Base-by-base conservation (phyloP, 2,797 vertebrate species). In the Molossus molossus region DNA sequence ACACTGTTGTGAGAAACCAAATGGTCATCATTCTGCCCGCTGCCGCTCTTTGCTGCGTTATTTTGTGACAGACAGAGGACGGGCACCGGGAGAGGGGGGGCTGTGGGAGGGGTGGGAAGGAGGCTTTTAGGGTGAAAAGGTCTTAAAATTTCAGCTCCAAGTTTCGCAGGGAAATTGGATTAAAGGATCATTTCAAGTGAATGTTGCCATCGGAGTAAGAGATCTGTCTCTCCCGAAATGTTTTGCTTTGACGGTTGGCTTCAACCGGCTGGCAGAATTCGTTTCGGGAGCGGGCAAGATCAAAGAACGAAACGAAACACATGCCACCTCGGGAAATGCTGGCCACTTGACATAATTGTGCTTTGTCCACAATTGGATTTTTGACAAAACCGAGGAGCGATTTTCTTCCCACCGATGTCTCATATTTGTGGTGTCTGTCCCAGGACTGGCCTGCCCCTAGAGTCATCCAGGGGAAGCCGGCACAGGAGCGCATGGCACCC, bases 241-340 rank as follows among this genome's bases (percentile, higher is more conserved):
- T 96, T 97, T 97, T 97, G 97, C 97, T 98, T 97, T 98, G 96
- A 97, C 96, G 96, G 96, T 87, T 55, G 75, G 77, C 94, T 98
- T 98, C 58, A 23, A 96, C 88, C 92, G 91, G 89, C 91, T 81
- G 97, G 94, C 91, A 97, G 97, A 95, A 96, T 94, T 96, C 94
- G 9, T 97, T 98, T 94, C 97, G 84, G 40, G 18, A 88, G 48
- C 93, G 94, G 91, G 95, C 87, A 86, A 48, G 73, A 97, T 96
- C 84, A 96, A 87, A 92, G 87, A 82, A 93, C 75, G 73, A 94
- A 94, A 90, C 91, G 96, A 97, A 97, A 7, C 64, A 62, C 86
- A 82, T 92, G 95, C 83, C 1, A 27, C 87, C 79, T 33, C 3
- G 69, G 76, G 92, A 94, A 75, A 79, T 67, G 92, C 92, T 90